Base-by-base conservation (phyloP, 2,113 vertebrate genomes). In the Aldabrachelys gigantea region DNA sequence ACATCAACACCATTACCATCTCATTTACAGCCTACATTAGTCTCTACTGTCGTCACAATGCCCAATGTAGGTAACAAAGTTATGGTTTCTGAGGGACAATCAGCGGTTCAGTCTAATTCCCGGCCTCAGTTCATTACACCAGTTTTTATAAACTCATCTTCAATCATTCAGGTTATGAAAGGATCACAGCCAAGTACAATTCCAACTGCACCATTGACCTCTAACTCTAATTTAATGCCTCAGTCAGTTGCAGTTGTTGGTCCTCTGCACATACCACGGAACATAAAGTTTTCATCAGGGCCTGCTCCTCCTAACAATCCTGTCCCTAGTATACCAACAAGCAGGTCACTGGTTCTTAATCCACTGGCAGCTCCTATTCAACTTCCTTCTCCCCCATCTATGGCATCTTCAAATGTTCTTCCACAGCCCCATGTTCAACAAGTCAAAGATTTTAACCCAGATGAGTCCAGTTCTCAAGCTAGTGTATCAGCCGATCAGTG, bases 81-180 rank as follows among this genome's bases (percentile, higher is more conserved):
- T 57, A 98, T 99, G 96, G 98, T 98, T 81, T 98, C 99, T 72
- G 98, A 99, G 98, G 97, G 98, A 96, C 97, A 99, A 96, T 97
- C 98, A 1, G 92, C 98, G 11, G 92, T 52, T 85, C 98, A 98
- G 91, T 95, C 98, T 16, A 98, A 50, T 8, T 50, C 99, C 19
- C 98, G 99, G 81, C 98, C 98, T 4, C 99, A 99, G 94, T 99
- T 99, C 72, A 99, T 99, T 72, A 98, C 99, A 21, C 99, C 99
- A 1, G 98, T 99, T 84, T 99, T 99, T 97, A 99, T 99, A 92
- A 99, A 99, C 96, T 98, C 98, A 2, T 98, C 98, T 4, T 99
- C 99, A 27, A 99, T 99, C 96, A 99, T 99, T 96, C 99, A 99
- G 94, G 99, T 99, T 69, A 99, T 99, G 97, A 99, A 99, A 95